Conservation (phyloP, 2,888 invertebrate species). For the Aquatica leii region DNA sequence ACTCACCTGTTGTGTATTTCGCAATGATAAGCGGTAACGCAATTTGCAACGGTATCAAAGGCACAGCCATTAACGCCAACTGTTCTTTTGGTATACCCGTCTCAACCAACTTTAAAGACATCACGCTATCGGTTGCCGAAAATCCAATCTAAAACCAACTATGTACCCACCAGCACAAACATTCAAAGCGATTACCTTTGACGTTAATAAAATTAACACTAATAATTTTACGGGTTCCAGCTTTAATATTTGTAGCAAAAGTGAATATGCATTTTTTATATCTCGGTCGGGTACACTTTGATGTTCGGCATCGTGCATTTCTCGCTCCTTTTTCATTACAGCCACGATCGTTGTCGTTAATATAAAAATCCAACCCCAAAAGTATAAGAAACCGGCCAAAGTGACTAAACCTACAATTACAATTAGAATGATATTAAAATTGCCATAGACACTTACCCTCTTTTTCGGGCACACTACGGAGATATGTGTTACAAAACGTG, state of each 20-base stretch:
- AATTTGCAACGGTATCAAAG: constrained; percentile 91
- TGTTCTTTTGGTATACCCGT: constrained; percentile 96
- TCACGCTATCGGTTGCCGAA: constrained; percentile 94
- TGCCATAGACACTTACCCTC: constrained; percentile 67
- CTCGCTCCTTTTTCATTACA: constrained; percentile 84
- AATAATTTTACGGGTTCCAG: constrained; percentile 83
- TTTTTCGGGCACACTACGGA: constrained; percentile 75
- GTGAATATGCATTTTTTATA: constrained; percentile 79
- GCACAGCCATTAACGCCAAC: constrained; percentile 90
- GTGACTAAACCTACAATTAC: constrained; percentile 54
- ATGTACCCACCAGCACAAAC: background rate
- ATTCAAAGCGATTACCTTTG: constrained; percentile 76
- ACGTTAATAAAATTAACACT: constrained; percentile 83
- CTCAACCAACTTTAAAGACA: constrained; percentile 93
- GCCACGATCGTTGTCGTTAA: constrained; percentile 89
- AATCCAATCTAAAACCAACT: constrained; percentile 79
- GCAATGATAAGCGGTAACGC: constrained; percentile 87
- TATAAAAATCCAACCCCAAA: constrained; percentile 95
- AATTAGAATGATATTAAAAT: background rate
- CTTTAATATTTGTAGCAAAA: constrained; percentile 82
- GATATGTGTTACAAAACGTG: constrained; percentile 93
- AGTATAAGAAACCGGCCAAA: constrained; percentile 82
- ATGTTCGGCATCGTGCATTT: constrained; percentile 59
- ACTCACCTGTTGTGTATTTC: constrained; percentile 59
- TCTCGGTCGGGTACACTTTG: constrained; percentile 61